Evolutionary conservation across 2,888 invertebrate species (phyloP), one percentile per base, ranked within the genome.

Genomic region (Dorcus hopei): DNA sequence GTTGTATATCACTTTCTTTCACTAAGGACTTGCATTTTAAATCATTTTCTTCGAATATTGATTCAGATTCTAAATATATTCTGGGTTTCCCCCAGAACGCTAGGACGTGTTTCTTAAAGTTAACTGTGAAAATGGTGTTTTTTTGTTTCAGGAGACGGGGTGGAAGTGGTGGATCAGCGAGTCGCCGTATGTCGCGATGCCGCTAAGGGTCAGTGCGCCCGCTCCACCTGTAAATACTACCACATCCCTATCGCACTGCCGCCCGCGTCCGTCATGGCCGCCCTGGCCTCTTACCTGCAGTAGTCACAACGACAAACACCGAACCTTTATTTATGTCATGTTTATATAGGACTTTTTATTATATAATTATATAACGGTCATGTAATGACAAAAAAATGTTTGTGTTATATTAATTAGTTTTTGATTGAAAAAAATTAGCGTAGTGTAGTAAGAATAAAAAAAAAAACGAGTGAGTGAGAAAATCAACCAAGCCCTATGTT

Each of bases 161-260:
- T 95, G 85, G 94, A 94, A 87, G 91, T 95, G 86, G 90, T 88
- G 84, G 94, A 94, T 83, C 91, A 93, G 82, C 91, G 92, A 81
- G 95, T 95, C 84, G 93, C 93, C 81, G 95, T 95, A 80, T 95
- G 95, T 82, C 92, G 95, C 81, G 95, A 95, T 85, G 93, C 93
- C 80, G 93, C 92, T 77, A 93, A 93, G 81, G 94, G 94, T 82
- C 87, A 91, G 82, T 95, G 95, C 83, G 87, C 90, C 80, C 91
- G 95, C 81, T 89, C 92, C 82, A 87, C 90, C 82, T 95, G 95
- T 89, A 95, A 95, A 88, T 95, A 93, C 87, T 95, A 95, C 87
- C 95, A 95, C 87, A 93, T 95, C 87, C 94, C 95, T 76, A 88
- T 93, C 80, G 88, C 87, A 77, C 83, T 93, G 85, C 92, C 92